These are phyloP conservation scores for Zosterops borbonicus DNA, from an alignment of 2,113 vertebrate species.

Conservation along the genomic window DNA sequence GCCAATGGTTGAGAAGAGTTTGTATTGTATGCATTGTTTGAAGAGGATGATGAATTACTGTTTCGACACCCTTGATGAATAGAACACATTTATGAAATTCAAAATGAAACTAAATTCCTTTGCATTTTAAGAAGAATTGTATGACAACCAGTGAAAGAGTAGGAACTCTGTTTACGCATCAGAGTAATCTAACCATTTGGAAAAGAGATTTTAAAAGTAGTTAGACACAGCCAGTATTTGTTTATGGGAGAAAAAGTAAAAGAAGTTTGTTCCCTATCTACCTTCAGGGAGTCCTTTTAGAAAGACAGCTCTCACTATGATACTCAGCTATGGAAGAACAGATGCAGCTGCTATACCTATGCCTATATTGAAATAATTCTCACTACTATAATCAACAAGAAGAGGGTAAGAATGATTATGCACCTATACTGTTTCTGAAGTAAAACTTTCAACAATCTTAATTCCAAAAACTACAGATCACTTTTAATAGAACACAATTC, in stretches of 20 bases:
- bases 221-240: neutral
- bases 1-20: slow-evolving; percentile 91
- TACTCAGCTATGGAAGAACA: neutral
- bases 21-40: slow-evolving; percentile 90
- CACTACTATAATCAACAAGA: neutral
- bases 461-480: neutral
- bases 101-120: slow-evolving; percentile 67
- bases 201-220: neutral
- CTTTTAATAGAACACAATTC: neutral
- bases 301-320: neutral
- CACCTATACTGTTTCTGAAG: neutral
- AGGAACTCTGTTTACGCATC: neutral
- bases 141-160: slow-evolving; percentile 44
- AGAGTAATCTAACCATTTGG: neutral
- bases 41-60: slow-evolving; percentile 87
- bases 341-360: neutral
- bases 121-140: slow-evolving; percentile 51
- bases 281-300: neutral
- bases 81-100: slow-evolving; percentile 72
- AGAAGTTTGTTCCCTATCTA: neutral
- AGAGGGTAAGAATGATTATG: neutral
- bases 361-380: neutral
- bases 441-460: neutral
- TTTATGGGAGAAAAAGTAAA: neutral
- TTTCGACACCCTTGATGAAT: slow-evolving; percentile 87